Evolutionary conservation across 2,797 vertebrate genomes (phyloP), one percentile per base, ranked within the genome.

Genomic region (Onychomys arenicola): DNA sequence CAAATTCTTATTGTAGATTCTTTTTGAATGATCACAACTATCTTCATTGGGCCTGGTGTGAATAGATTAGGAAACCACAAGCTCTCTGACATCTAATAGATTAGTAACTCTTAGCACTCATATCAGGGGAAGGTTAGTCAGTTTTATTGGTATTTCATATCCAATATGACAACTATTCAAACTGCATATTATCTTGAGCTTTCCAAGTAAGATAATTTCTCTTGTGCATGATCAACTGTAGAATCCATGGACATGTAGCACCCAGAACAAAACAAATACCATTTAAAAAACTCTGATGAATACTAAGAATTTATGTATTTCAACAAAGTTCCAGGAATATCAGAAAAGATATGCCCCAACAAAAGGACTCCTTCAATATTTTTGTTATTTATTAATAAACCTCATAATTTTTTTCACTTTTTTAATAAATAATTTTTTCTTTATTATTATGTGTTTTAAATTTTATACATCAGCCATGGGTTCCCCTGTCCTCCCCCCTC

Each of bases 1-100:
- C 23, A 80, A 59, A 67, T 86, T 75, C 37, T 92, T 93, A 88
- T 88, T 63, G 92, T 95, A 89, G 23, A 82, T 6, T 95, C 25
- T 78, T 25, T 85, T 67, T 71, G 80, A 89, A 91, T 40, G n/a
- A 95, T 95, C 23, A 75, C 34, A 63, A 23, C 23, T 4, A 81
- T 82, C 7, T 23, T 93, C 27, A 49, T 34, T 9, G 5, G 59
- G 32, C 27, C 57, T 75, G 13, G 90, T 76, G 21, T 93, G 52
- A 91, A 83, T 2, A 34, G 4, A 63, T 13, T 23, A 43, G 67
- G 25, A 59, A 78, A 90, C 10, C 46, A 77, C 32, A 85, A 65
- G 29, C 34, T 90, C 34, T 40, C 1, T 57, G 46, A 93, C 37
- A 92, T n/a, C 25, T 21, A 23, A 80, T 55, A 55, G n/a, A 67